Base-by-base conservation (phyloP, 2,797 vertebrate genomes). In the Melanogrammus aeglefinus region DNA sequence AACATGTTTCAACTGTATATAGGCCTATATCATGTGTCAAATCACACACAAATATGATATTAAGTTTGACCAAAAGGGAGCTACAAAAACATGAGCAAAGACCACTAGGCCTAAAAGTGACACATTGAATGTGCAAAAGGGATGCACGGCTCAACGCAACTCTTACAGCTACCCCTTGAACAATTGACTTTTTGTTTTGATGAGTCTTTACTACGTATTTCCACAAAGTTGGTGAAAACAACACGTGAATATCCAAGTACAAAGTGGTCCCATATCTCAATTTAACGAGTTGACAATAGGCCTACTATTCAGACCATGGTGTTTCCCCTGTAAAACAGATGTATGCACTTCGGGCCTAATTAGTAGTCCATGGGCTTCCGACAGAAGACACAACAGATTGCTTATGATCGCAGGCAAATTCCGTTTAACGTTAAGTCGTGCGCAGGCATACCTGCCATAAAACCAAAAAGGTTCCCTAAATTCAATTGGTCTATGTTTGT, bases 281-380 rank as follows among this genome's bases (percentile, higher is more conserved):
- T 79, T 84, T 88, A 83, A 87, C 72, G 76, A 82, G 77, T 39
- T 74, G 76, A 51, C 79, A 72, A 73, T 86, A 12, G 29, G 29
- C 29, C 29, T 31, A 81, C 89, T 69, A 86, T 91, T 92, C 84
- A 90, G 77, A 75, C 39, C 18, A 36, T 82, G 80, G 75, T 80
- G 82, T 86, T 86, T 82, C 90, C 78, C 81, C 74, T 81, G 82
- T 77, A 66, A 80, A 87, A 84, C 88, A 89, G 89, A 93, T 93
- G 92, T 91, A 91, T 91, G 89, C 74, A 70, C 85, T 83, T 81
- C 74, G 80, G 79, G 80, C 85, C 89, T 89, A 82, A 91, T 92
- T 90, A 74, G 89, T 89, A 92, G 88, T 90, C 90, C 80, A 72
- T 81, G 84, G 75, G 81, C 83, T 72, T 73, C 16, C 73, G 35